phyloP scores from a whole-genome alignment of 2,797 vertebrate species.

The Sternotherus odoratus region DNA sequence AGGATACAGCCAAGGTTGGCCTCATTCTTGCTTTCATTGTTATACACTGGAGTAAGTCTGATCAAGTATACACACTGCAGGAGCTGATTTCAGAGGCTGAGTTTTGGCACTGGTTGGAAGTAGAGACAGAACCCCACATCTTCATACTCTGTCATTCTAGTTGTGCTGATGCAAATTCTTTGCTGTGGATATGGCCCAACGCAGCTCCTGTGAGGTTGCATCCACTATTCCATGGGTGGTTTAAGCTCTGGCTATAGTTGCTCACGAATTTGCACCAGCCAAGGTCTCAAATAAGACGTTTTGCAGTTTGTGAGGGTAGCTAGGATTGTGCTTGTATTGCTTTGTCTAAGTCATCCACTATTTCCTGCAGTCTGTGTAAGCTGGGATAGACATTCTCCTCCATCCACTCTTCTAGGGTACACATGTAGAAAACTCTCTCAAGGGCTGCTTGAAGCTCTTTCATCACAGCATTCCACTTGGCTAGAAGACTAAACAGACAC shows the following conservation, averaged over 20 bases:
- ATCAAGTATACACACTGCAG: background rate
- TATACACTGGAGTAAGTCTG: background rate
- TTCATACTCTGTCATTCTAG: background rate
- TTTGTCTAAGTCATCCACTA: constrained; percentile 83
- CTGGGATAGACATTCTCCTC: constrained; percentile 89
- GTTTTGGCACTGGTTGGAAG: background rate
- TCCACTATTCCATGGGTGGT: background rate
- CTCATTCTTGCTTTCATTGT: background rate
- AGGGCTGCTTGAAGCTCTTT: constrained; percentile 86
- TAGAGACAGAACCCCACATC: background rate
- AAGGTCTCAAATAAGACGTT: background rate
- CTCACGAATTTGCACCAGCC: background rate
- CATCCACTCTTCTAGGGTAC: constrained; percentile 91
- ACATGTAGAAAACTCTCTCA: constrained; percentile 82
- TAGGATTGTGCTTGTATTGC: constrained; percentile 73
- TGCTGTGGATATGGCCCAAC: background rate
- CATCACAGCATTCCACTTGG: constrained; percentile 79
- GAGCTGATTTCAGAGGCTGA: background rate
- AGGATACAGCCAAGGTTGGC: background rate
- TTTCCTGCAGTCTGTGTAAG: constrained; percentile 82
- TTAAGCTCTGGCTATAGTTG: background rate
- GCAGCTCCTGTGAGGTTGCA: background rate
- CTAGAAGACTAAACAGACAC: constrained; percentile 82
- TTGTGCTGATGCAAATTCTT: background rate
- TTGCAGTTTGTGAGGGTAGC: background rate